These are phyloP conservation scores for Plecturocebus donacophilus DNA, from an alignment of 2,113 vertebrate genomes.

Conservation along the genomic window DNA sequence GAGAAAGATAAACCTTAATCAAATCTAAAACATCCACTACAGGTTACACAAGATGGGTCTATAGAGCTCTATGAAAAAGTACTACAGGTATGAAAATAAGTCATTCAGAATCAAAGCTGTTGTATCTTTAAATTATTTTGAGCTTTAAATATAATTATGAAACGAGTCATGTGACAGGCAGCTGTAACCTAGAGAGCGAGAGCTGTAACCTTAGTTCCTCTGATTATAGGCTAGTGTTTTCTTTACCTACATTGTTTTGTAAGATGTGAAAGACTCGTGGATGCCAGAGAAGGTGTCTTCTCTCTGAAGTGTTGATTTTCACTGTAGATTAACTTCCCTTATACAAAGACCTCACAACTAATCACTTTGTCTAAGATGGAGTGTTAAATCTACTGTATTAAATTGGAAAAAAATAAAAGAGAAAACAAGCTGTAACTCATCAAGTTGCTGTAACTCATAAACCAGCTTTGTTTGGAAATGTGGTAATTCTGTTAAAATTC, in stretches of 20 bases:
- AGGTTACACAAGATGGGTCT: background rate
- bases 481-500: background rate
- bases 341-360: background rate
- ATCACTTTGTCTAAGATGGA: background rate
- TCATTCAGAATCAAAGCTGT: background rate
- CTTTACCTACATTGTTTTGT: background rate
- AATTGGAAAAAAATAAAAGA: background rate
- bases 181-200: background rate
- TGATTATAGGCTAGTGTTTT: background rate
- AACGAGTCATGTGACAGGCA: background rate
- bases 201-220: background rate
- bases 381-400: background rate
- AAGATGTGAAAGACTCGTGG: background rate
- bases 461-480: background rate
- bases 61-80: background rate
- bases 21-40: background rate
- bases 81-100: background rate
- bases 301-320: background rate
- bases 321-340: background rate
- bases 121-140: background rate
- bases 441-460: background rate
- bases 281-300: background rate
- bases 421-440: background rate
- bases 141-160: background rate
- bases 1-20: background rate